Evolutionary conservation across 2,888 invertebrate genomes (phyloP).

Genomic region (Chaetogeoica ovagalla): DNA sequence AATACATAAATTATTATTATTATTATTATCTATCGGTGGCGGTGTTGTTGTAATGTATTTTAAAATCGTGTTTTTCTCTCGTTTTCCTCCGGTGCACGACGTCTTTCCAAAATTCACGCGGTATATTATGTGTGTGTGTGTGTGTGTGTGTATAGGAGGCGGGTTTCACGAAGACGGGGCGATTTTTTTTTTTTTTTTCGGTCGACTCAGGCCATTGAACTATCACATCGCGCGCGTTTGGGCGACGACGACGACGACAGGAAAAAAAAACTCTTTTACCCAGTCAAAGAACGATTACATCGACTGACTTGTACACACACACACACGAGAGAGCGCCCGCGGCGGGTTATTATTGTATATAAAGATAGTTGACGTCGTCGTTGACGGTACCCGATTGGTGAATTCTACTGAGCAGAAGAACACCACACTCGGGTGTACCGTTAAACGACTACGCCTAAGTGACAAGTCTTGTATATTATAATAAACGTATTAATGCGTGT

Average conservation of each 20-base stretch:
- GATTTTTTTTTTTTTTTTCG: not conserved
- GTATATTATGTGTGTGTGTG: too few species aligned
- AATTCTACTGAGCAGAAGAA: not conserved
- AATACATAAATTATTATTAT: too few species aligned
- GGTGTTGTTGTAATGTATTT: too few species aligned
- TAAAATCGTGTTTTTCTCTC: too few species aligned
- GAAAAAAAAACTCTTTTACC: not conserved
- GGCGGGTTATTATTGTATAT: not conserved
- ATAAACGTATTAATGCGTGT: not conserved
- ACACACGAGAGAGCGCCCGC: not conserved
- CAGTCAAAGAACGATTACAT: slow-evolving; percentile 5
- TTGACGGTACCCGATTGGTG: slow-evolving; percentile 21
- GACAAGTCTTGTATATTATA: not conserved
- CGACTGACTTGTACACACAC: not conserved
- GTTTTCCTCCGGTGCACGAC: too few species aligned
- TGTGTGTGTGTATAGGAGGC: too few species aligned
- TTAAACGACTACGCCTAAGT: slow-evolving; percentile 27
- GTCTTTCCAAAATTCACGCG: too few species aligned
- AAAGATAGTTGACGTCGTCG: not conserved
- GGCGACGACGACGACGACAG: not conserved
- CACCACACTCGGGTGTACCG: slow-evolving; percentile 17
- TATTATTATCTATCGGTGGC: too few species aligned
- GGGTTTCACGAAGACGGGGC: not conserved
- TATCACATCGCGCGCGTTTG: not conserved
- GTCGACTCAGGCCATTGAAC: slow-evolving; percentile 6